A percentile compares a stretch with the other conserved stretches of the same genome.
phyloP scores from a whole-genome alignment of 53 echinoderm and acorn worm species.

The Pentamera pediparva region DNA sequence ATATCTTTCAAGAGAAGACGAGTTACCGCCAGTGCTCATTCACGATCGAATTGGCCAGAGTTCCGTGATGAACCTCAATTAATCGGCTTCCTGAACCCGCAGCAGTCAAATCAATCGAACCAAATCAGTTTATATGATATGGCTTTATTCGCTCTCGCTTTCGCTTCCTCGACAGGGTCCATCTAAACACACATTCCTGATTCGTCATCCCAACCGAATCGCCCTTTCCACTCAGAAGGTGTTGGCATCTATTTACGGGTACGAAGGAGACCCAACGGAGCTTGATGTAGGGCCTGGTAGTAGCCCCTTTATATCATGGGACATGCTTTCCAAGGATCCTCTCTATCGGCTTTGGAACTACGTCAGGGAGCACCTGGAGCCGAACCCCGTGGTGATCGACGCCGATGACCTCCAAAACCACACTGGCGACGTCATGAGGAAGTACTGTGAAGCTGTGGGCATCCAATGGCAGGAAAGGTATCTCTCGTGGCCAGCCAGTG shows the following conservation, averaged over 20 bases:
- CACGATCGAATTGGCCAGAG: too few relatives aligned
- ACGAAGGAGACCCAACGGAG: not conserved
- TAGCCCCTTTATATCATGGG: constrained; percentile 2
- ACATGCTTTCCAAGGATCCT: not conserved
- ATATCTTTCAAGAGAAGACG: too few relatives aligned
- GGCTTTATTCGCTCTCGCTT: too few relatives aligned
- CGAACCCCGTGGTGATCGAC: constrained; percentile 17
- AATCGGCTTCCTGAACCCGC: too few relatives aligned
- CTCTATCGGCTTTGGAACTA: not conserved
- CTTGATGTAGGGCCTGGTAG: not conserved
- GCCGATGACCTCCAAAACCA: constrained; percentile 28
- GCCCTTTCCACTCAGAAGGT: not conserved
- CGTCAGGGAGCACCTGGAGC: constrained; percentile 11
- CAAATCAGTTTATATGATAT: too few relatives aligned
- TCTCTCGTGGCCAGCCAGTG: not conserved
- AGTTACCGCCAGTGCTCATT: too few relatives aligned
- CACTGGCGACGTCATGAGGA: not conserved
- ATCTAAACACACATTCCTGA: constrained; percentile 14
- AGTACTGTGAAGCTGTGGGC: constrained; percentile 15
- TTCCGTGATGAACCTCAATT: too few relatives aligned
- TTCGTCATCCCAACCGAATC: constrained; percentile 2
- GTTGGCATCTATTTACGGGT: not conserved
- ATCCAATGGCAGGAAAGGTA: constrained; percentile 6
- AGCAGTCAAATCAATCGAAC: too few relatives aligned
- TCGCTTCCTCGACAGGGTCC: too few relatives aligned